Evolutionary conservation across 1,140 invertebrate genomes (phyloP).

Genomic region (Drosophila malerkotliana): DNA sequence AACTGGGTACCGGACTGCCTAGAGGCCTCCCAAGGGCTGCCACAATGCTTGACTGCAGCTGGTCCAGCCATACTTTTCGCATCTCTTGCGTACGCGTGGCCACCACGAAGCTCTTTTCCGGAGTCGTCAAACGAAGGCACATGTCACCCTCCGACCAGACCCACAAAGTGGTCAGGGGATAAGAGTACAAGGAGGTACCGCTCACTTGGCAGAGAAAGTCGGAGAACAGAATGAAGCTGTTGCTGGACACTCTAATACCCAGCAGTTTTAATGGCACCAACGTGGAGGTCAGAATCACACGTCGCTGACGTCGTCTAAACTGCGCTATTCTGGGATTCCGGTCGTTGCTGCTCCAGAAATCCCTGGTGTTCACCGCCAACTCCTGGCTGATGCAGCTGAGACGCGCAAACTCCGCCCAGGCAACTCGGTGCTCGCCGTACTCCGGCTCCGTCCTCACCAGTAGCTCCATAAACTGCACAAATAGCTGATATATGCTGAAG

Average conservation of each 20-base stretch:
- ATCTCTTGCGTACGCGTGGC: slow-evolving; percentile 87
- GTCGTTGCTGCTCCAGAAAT: slow-evolving; percentile 77
- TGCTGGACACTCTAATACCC: slow-evolving; percentile 85
- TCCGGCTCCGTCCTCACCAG: slow-evolving; percentile 59
- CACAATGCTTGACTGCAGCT: slow-evolving; percentile 88
- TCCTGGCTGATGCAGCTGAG: slow-evolving; percentile 77
- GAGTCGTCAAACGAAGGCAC: slow-evolving; percentile 87
- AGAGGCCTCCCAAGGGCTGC: slow-evolving; percentile 85
- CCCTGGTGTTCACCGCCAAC: slow-evolving; percentile 74
- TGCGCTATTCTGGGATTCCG: slow-evolving; percentile 60
- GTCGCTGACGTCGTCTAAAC: slow-evolving; percentile 84
- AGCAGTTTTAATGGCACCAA: slow-evolving; percentile 88
- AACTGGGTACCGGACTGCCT: slow-evolving; percentile 87
- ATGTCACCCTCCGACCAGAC: slow-evolving; percentile 87
- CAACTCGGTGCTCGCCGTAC: slow-evolving; percentile 63
- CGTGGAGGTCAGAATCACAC: slow-evolving; percentile 91
- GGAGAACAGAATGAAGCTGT: slow-evolving; percentile 90
- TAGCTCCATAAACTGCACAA: slow-evolving; percentile 74
- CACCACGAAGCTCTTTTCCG: slow-evolving; percentile 91
- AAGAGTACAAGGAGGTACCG: slow-evolving; percentile 85
- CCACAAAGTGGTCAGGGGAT: slow-evolving; percentile 91
- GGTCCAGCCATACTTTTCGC: slow-evolving; percentile 92
- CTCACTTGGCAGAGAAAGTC: slow-evolving; percentile 90
- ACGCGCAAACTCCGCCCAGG: slow-evolving; percentile 70
- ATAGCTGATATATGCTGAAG: slow-evolving; percentile 68